Base-by-base conservation (phyloP, 1,140 invertebrate genomes). In the Drosophila micromelanica region DNA sequence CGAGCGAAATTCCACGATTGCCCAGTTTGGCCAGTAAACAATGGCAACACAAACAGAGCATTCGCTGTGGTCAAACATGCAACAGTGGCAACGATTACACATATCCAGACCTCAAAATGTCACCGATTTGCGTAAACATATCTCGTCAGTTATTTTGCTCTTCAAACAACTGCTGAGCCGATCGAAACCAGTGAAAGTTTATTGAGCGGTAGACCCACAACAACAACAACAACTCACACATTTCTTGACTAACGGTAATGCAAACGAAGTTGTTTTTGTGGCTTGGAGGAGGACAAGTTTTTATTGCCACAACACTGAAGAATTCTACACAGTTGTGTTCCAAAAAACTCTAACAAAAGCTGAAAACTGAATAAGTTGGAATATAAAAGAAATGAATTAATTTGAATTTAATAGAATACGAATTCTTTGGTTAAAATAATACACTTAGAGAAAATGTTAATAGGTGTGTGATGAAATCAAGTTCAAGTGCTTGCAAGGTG, bases 181-280 rank as follows among this genome's bases (percentile, higher is more conserved):
- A 82, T 86, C 81, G 81, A 86, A 86, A 72, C 76, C 79, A 89
- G 84, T 89, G 84, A 89, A 89, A 89, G 84, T 89, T 89, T 89
- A 84, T 89, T 89, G 75, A 80, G 70, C 59, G 56, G 72, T 72
- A 51, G 15, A 23, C 57, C 57, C 9, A 35, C 68, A 61, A 57
- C 52, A 45, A 35, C 32, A 35, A 35, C 32, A 35, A 57, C 59
- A 45, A 35, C 63, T 48, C 56, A 74, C 63, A 55, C 49, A 5
- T 27, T 40, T 48, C 8, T 51, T 48, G 23, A 27, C 51, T 82
- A 82, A 82, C 80, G 79, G 80, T 79, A 62, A 35, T 32, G 37
- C 43, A 12, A 59, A 73, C 48, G 62, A 56, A 27, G 27, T 27
- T 73, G 56, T 80, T 65, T 43, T 64, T 72, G 61, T 54, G 32